A percentile compares a stretch with the other conserved stretches of the same genome.
phyloP scores from a whole-genome alignment of 2,113 vertebrate genomes.

The Natator depressus region DNA sequence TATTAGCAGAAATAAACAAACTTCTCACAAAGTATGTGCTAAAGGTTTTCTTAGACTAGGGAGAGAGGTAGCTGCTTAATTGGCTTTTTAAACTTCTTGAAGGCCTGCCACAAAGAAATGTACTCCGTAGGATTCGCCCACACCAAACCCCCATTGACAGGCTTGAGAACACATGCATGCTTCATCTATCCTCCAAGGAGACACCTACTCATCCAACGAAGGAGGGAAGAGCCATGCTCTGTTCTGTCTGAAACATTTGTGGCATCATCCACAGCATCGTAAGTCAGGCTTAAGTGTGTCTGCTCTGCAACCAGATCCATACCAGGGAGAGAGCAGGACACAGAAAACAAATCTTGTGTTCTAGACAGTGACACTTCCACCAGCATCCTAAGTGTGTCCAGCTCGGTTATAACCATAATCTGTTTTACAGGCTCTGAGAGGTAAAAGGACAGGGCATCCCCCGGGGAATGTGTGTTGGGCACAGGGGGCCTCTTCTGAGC shows the following conservation, averaged over 20 bases:
- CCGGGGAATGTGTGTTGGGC: background rate
- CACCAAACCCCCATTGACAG: background rate
- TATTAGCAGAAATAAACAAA: background rate
- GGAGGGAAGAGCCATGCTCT: background rate
- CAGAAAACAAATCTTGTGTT: background rate
- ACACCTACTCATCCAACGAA: background rate
- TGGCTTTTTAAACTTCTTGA: background rate
- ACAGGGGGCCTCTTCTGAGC: background rate
- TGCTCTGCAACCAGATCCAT: background rate
- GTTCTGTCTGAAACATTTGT: background rate
- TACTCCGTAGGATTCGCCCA: accelerated
- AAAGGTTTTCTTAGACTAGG: background rate
- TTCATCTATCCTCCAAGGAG: background rate
- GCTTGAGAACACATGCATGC: background rate
- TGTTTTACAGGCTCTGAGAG: background rate
- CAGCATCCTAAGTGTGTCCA: background rate
- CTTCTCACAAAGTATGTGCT: background rate
- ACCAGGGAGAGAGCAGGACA: background rate
- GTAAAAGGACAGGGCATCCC: background rate
- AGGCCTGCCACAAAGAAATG: background rate
- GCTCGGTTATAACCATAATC: background rate
- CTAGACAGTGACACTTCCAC: background rate
- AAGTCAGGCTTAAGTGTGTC: background rate
- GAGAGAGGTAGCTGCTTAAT: background rate
- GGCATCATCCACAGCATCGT: background rate